Base-by-base conservation (phyloP, 2,797 vertebrate genomes). In the Xiphorhynchus erythropygius region DNA sequence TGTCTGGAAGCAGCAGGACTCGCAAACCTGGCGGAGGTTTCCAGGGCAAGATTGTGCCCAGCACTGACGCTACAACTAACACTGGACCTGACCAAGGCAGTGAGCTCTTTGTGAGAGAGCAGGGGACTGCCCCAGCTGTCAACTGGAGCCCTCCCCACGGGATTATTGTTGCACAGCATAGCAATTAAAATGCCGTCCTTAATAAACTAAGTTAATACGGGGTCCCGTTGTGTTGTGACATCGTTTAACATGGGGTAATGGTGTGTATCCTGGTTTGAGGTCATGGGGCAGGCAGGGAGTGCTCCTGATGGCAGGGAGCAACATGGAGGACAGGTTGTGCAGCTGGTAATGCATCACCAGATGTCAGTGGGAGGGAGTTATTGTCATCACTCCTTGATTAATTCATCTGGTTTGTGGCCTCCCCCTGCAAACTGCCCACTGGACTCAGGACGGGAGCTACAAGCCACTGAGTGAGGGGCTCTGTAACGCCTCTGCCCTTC, bases 121-220 rank as follows among this genome's bases (percentile, higher is more conserved):
- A 2, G 27, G 47, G 88, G 60, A 30, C 60, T 82, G 76, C 44
- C 57, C 84, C 27, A 4, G 21, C 75, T 0, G 0, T 78, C 52
- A 94, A 3, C 63, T 83, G 81, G 75, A 89, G 78, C 91, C 62
- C 78, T 89, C 60, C 53, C 57, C 62, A 6, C 0, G 2, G 69
- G 89, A 76, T 75, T 82, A 37, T 50, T 78, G 7, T 60, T 60
- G 74, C 89, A 87, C 87, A 95, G 71, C 18, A 1, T 73, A 91
- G 91, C 82, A 56, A 60, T 18, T 37, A 77, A 90, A 87, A 91
- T 60, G 75, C 95, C 92, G 68, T 97, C 97, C 94, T 79, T 91
- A 98, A 98, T 98, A 98, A 98, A 98, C 47, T 53, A 92, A 78
- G 41, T 90, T 96, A 97, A 96, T 73, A 21, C 18, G 4, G 46